Conservation (phyloP, 2,888 invertebrate species). For the Athalia rosae region DNA sequence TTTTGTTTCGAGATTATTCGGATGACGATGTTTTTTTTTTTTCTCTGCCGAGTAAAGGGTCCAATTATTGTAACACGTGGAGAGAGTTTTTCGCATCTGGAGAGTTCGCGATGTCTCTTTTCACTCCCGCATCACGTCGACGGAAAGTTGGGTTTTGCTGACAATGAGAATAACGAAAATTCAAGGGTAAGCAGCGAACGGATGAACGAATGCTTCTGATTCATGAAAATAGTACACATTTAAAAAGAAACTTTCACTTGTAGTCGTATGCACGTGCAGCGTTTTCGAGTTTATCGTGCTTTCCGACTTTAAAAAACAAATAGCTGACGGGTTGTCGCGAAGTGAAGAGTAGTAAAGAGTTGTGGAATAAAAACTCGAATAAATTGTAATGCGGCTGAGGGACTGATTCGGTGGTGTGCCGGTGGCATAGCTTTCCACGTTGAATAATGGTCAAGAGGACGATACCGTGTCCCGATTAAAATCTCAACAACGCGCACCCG, state of each 20-base stretch:
- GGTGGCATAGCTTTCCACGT: constrained; percentile 47
- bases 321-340: constrained; percentile 13
- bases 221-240: background rate
- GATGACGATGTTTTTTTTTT: background rate
- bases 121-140: constrained; percentile 36
- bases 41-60: background rate
- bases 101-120: constrained; percentile 11
- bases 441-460: constrained; percentile 39
- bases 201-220: constrained; percentile 8
- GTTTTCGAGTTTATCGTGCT: background rate
- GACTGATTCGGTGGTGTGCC: constrained; percentile 50
- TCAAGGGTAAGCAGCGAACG: constrained; percentile 8
- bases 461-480: constrained; percentile 5
- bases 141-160: constrained; percentile 34
- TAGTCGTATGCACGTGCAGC: background rate
- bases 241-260: constrained; percentile 21
- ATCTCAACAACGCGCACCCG: background rate
- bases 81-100: background rate
- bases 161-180: constrained; percentile 36
- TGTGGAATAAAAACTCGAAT: constrained; percentile 52
- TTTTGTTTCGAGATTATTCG: background rate
- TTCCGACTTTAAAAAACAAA: constrained; percentile 25
- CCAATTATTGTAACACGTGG: constrained; percentile 17
- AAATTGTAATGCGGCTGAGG: constrained; percentile 51
- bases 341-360: constrained; percentile 39